A percentile compares a stretch with the other conserved stretches of the same genome.
phyloP scores from a whole-genome alignment of 2,797 vertebrate species.

The Furcifer pardalis region DNA sequence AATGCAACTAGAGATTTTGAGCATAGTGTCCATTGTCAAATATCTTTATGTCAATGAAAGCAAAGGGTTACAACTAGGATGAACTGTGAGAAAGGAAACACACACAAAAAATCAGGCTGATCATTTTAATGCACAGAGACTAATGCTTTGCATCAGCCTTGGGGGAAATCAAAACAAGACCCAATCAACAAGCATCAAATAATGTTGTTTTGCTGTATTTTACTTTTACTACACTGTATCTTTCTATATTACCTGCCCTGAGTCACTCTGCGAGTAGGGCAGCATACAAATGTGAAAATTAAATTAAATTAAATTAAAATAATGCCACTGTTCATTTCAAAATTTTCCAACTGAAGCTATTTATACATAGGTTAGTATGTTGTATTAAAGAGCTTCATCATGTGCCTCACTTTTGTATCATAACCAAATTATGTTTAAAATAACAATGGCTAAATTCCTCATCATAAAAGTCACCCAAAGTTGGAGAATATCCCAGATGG shows the following conservation, averaged over 20 bases:
- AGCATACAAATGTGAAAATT: too few relatives aligned
- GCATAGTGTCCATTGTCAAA: not conserved
- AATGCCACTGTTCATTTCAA: rapidly evolving
- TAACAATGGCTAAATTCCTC: not conserved
- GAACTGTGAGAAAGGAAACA: not conserved
- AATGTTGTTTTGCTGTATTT: not conserved
- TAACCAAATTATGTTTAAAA: not conserved
- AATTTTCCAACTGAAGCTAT: too few relatives aligned
- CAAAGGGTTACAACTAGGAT: slow-evolving; percentile 29
- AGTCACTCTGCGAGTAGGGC: too few relatives aligned
- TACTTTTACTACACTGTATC: too few relatives aligned
- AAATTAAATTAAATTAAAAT: too few relatives aligned
- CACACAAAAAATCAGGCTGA: not conserved
- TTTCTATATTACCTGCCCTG: too few relatives aligned
- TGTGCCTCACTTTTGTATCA: too few relatives aligned
- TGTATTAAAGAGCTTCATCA: too few relatives aligned
- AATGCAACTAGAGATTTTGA: slow-evolving; percentile 29
- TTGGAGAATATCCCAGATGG: too few relatives aligned
- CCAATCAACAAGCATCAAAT: not conserved
- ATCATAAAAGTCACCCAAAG: too few relatives aligned
- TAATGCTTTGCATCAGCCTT: not conserved
- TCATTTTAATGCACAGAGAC: not conserved
- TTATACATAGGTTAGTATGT: too few relatives aligned
- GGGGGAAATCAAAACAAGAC: not conserved
- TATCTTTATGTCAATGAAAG: not conserved